Evolutionary conservation across 2,888 invertebrate genomes (phyloP).

Genomic region (Gerosis bhagava): DNA sequence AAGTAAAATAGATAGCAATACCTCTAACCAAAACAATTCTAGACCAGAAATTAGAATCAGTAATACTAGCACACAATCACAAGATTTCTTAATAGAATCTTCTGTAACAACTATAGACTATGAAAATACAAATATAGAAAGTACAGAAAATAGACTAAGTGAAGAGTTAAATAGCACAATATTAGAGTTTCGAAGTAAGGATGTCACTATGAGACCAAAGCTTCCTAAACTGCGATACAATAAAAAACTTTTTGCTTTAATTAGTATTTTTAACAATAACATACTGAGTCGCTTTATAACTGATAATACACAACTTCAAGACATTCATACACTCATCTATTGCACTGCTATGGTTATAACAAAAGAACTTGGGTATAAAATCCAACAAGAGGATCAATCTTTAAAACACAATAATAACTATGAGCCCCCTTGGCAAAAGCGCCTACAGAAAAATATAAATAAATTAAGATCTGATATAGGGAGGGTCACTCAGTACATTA

Average conservation of each 20-base stretch:
- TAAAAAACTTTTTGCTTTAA: background rate
- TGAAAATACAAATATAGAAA: too few relatives aligned
- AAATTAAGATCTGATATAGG: conserved; percentile 30
- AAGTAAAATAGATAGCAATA: too few relatives aligned
- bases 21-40: too few relatives aligned
- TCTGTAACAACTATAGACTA: too few relatives aligned
- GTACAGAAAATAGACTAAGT: conserved; percentile 6
- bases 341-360: conserved; percentile 26
- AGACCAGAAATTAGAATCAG: too few relatives aligned
- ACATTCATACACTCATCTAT: conserved; percentile 28
- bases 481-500: conserved; percentile 30
- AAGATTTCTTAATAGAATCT: too few relatives aligned
- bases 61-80: too few relatives aligned
- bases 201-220: too few relatives aligned
- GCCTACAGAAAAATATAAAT: conserved; percentile 29
- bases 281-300: conserved; percentile 4
- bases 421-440: conserved; percentile 29
- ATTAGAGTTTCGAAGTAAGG: too few relatives aligned
- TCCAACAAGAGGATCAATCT: too few relatives aligned
- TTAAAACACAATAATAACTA: background rate
- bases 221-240: conserved; percentile 15
- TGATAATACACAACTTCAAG: too few relatives aligned
- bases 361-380: conserved; percentile 25
- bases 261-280: conserved; percentile 6
- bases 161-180: too few relatives aligned